Conservation (phyloP, 2,888 invertebrate genomes). For the Osmoderma eremita region DNA sequence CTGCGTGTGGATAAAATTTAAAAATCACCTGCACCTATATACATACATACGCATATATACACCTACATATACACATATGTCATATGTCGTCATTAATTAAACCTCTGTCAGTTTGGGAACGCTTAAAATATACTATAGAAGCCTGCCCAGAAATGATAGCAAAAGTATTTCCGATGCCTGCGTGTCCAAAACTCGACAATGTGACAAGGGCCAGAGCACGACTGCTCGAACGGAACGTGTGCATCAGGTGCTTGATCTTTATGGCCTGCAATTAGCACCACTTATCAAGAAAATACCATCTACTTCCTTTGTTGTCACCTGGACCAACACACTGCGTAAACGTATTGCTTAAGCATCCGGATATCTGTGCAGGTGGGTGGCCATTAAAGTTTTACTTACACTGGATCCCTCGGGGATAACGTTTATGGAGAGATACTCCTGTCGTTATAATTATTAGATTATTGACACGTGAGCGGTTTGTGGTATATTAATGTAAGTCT, state of each 20-base stretch:
- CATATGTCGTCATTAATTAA: slow-evolving; percentile 45
- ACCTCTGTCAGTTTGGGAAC: slow-evolving; percentile 9
- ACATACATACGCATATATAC: neutral
- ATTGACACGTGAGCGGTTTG: slow-evolving; percentile 12
- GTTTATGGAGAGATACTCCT: slow-evolving; percentile 8
- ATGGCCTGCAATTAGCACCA: slow-evolving; percentile 39
- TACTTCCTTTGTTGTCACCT: slow-evolving; percentile 39
- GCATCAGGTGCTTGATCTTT: slow-evolving; percentile 39
- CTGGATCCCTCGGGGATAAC: neutral
- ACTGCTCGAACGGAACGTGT: slow-evolving; percentile 8
- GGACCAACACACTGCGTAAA: slow-evolving; percentile 27
- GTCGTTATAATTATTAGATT: neutral
- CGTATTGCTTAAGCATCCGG: slow-evolving; percentile 12
- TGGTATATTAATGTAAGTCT: neutral
- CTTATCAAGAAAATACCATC: slow-evolving; percentile 34
- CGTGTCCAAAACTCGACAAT: neutral
- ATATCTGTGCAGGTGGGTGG: slow-evolving; percentile 25
- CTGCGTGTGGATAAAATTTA: too few relatives aligned
- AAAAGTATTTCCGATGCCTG: slow-evolving; percentile 4
- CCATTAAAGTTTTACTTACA: slow-evolving; percentile 17
- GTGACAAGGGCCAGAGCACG: neutral
- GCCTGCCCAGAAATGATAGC: slow-evolving; percentile 2
- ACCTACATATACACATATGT: slow-evolving; percentile 42
- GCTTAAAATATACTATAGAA: neutral
- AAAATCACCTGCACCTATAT: too few relatives aligned